phyloP scores from a whole-genome alignment of 2,113 vertebrate genomes.

The Cyanistes caeruleus region DNA sequence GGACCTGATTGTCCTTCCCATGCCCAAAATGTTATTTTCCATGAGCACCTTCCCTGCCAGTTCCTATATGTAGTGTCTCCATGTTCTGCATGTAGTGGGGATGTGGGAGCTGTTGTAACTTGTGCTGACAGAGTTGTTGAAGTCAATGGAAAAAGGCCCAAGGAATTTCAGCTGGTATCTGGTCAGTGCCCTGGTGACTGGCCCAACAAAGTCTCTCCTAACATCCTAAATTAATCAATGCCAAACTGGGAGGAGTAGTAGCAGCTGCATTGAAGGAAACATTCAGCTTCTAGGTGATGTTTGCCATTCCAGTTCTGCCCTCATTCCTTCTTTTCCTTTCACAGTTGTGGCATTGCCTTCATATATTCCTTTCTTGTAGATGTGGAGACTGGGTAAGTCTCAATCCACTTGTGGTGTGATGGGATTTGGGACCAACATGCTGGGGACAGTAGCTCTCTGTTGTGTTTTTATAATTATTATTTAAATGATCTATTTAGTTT shows the following conservation, averaged over 20 bases:
- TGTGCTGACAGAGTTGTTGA: not conserved
- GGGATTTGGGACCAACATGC: slow-evolving; percentile 36
- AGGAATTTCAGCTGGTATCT: not conserved
- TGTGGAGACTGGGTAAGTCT: slow-evolving; percentile 15
- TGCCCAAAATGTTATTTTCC: not conserved
- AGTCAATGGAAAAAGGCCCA: not conserved
- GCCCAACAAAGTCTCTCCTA: not conserved
- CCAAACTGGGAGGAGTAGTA: slow-evolving; percentile 9
- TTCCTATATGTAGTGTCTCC: not conserved
- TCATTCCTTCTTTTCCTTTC: not conserved
- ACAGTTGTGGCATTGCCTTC: slow-evolving; percentile 9
- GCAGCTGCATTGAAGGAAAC: slow-evolving; percentile 7
- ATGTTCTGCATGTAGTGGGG: not conserved
- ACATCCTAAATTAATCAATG: not conserved
- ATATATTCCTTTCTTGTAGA: not conserved
- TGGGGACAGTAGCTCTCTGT: slow-evolving; percentile 51
- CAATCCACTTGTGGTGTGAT: slow-evolving; percentile 12
- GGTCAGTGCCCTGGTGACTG: not conserved
- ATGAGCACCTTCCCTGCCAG: not conserved
- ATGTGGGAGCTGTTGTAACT: not conserved
- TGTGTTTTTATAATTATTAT: slow-evolving; percentile 60
- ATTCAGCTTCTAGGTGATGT: not conserved
- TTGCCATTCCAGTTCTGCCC: not conserved
- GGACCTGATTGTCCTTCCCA: not conserved
- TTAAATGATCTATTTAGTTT: slow-evolving; percentile 64